phyloP scores from a whole-genome alignment of 1,140 invertebrate genomes.

The Caerostris extrusa region DNA sequence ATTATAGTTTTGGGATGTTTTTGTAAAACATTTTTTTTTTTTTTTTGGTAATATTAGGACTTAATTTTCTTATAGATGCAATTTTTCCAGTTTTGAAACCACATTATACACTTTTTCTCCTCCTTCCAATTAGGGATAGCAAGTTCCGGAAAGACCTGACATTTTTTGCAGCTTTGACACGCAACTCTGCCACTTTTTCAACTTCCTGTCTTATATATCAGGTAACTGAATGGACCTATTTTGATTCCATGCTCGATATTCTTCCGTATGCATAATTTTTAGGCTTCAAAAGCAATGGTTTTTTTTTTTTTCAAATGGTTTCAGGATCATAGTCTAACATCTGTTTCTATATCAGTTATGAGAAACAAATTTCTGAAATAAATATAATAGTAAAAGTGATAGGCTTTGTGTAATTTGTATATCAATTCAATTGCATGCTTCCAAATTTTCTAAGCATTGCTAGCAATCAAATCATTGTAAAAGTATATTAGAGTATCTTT shows the following conservation, averaged over 20 bases:
- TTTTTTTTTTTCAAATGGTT: no score
- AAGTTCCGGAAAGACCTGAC: slow-evolving; percentile 24
- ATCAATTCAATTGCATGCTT: no score
- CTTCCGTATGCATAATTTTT: no score
- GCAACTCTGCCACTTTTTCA: neutral
- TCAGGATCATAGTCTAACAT: no score
- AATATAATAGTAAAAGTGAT: no score
- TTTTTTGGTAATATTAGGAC: neutral
- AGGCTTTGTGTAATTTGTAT: no score
- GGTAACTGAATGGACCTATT: slow-evolving; percentile 23
- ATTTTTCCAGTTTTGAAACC: neutral
- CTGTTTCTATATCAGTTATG: no score
- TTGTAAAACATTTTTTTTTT: neutral
- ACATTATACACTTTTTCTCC: slow-evolving; percentile 35
- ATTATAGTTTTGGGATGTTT: neutral
- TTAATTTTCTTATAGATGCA: slow-evolving; percentile 3
- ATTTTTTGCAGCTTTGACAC: slow-evolving; percentile 38
- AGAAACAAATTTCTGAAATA: no score
- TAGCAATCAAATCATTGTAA: no score
- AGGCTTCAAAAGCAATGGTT: no score
- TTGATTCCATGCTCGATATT: neutral
- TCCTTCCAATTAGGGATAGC: slow-evolving; percentile 41
- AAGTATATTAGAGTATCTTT: no score
- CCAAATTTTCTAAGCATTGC: no score
- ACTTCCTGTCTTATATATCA: neutral